Evolutionary conservation across 35 echinoderm and acorn worm species (phyloP), one percentile per base, ranked within the genome.

Genomic region (Heliocidaris erythrogramma): DNA sequence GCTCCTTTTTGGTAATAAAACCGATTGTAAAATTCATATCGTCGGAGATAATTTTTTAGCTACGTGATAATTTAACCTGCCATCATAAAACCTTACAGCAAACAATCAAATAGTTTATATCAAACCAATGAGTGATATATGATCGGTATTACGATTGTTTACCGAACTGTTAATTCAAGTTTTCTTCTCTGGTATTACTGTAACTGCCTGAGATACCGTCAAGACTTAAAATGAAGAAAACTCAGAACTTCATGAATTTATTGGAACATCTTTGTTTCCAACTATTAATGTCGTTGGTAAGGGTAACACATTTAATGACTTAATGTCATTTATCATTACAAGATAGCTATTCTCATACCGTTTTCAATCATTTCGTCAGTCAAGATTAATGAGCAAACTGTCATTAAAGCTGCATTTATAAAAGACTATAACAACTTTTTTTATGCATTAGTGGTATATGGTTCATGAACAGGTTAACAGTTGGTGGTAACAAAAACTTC

Each of bases 91-190:
- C 47, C 31, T 12, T 13, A 21, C 11, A 35, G 87, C 87, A 89
- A 47, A 89, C 31, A 47, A 89, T 89, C 17, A 47, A 47, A 32
- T 27, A 47, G 87, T 89, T 89, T 89, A 89, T 89, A 89, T 47
- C 87, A 89, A 89, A 89, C 87, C 87, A 27, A n/a, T 89, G 87
- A 89, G 30, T 32, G 87, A 89, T 89, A 48, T 89, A 89, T 89
- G 87, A 89, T 89, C 31, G 87, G 87, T 32, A 32, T 89, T 47
- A 89, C 87, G 87, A 89, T 89, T 89, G 87, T 89, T 89, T 47
- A 30, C 87, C 31, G 31, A 89, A 78, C 65, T 7, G 27, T 78
- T 78, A 78, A 78, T 78, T 78, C 65, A 78, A 78, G 65, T 78
- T 78, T 24, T 78, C 35, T 78, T 78, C 5, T 18, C 18, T 78